Evolutionary conservation across 30 jellyfish, hydroid and myxozoan genomes (phyloP).

Genomic region (Morbakka virulenta): DNA sequence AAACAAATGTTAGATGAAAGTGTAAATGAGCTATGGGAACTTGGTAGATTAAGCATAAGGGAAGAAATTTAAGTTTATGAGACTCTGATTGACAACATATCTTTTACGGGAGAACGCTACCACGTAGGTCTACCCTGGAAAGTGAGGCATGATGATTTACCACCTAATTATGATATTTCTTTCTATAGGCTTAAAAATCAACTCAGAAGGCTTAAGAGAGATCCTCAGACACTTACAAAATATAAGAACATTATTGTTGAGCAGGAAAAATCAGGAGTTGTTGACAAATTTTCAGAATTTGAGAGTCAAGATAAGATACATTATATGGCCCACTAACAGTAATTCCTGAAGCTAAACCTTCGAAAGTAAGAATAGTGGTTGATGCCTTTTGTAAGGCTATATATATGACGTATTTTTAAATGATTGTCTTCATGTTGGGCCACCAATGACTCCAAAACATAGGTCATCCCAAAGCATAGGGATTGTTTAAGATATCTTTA

Average conservation of each 20-base stretch:
- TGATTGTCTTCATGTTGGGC: neutral
- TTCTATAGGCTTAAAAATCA: neutral
- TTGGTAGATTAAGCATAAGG: conserved; percentile 2
- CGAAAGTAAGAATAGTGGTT: too few relatives aligned
- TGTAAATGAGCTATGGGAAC: neutral
- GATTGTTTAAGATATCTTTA: too few relatives aligned
- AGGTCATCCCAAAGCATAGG: too few relatives aligned
- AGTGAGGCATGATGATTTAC: conserved; percentile 2
- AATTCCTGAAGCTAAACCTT: too few relatives aligned
- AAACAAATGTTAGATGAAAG: neutral
- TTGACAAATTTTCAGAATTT: neutral
- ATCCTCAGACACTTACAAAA: neutral
- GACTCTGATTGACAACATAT: neutral
- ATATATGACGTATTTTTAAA: too few relatives aligned
- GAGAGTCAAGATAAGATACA: conserved; percentile 1
- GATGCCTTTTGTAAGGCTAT: too few relatives aligned
- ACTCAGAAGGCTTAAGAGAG: neutral
- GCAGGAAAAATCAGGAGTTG: neutral
- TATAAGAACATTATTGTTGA: conserved; percentile 2
- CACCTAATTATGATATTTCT: conserved; percentile 13
- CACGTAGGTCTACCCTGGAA: neutral
- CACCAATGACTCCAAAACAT: neutral
- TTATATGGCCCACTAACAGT: neutral
- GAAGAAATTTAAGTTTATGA: conserved; percentile 7
- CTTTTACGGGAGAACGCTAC: neutral